A percentile compares a stretch with the other conserved stretches of the same genome.
Conservation (phyloP, 2,797 vertebrate genomes). For the Hozukius guyotensis region DNA sequence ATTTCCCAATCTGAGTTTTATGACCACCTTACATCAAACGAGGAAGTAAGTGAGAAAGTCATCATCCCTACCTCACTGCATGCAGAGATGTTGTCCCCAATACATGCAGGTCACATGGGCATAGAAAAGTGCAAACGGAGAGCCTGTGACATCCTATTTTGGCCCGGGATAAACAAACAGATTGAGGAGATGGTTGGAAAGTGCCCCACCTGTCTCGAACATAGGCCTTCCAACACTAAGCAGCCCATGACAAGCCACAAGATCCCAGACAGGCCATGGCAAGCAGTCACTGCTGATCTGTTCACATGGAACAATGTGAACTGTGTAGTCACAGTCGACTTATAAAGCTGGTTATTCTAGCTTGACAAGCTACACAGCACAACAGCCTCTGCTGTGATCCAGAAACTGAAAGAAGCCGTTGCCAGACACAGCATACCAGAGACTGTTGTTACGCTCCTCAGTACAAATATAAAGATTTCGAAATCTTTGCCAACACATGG, state of each 20-base stretch:
- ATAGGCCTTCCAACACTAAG: neutral
- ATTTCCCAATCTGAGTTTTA: neutral
- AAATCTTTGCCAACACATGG: neutral
- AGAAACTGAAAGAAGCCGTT: conserved; percentile 22
- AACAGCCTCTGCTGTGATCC: conserved; percentile 2
- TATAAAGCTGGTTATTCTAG: conserved; percentile 5
- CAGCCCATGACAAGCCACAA: neutral
- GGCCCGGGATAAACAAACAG: neutral
- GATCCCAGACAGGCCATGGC: neutral
- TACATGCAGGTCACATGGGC: neutral
- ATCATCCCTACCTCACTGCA: neutral
- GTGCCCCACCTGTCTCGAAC: neutral
- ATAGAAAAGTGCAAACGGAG: neutral
- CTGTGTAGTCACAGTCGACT: neutral
- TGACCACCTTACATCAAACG: neutral
- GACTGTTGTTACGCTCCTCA: conserved; percentile 1
- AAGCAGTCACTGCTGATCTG: neutral
- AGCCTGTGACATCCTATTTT: neutral
- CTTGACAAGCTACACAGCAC: neutral
- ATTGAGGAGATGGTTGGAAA: neutral
- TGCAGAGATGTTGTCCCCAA: neutral
- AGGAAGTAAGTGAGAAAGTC: conserved; percentile 24
- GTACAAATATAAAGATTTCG: neutral
- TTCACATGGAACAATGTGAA: neutral
- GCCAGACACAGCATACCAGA: neutral